A percentile compares a stretch with the other conserved stretches of the same genome.
phyloP scores from a whole-genome alignment of 2,797 vertebrate genomes.

The Siniperca undulata region DNA sequence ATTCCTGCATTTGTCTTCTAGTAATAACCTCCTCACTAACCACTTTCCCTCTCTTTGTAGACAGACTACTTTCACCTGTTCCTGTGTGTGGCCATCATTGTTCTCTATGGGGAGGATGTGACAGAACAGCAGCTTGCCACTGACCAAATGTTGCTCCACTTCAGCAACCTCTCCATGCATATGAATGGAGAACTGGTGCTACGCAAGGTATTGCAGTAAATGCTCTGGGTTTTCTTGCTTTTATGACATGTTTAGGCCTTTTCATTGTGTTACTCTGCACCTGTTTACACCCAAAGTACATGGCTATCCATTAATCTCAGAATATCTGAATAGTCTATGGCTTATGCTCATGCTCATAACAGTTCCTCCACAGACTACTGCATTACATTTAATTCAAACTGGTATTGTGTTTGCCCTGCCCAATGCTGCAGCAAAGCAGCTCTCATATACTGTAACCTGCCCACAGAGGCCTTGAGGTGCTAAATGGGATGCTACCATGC shows the following conservation, averaged over 20 bases:
- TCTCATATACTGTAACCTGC: constrained; percentile 31
- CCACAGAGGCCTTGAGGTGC: constrained; percentile 60
- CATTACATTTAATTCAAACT: constrained; percentile 15
- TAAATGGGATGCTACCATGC: constrained; percentile 56
- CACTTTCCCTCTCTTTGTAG: constrained; percentile 71
- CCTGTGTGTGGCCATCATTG: constrained; percentile 96
- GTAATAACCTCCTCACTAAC: background rate
- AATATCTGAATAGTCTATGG: background rate
- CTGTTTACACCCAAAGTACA: background rate
- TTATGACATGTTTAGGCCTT: background rate
- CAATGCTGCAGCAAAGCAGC: constrained; percentile 46
- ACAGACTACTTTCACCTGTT: constrained; percentile 99
- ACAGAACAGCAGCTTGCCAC: constrained; percentile 95
- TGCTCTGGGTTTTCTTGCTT: background rate
- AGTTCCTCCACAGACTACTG: background rate
- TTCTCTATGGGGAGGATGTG: constrained; percentile 96
- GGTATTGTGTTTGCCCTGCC: constrained; percentile 2
- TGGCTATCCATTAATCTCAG: background rate
- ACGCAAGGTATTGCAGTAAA: constrained; percentile 88
- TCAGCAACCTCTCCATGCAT: constrained; percentile 98
- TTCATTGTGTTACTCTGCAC: background rate
- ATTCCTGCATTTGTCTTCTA: constrained; percentile 16
- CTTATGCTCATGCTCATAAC: constrained; percentile 1
- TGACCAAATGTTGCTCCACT: constrained; percentile 98
- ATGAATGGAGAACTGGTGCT: constrained; percentile 98